Percentiles rank a stretch among this genome's conserved stretches.
Conservation (phyloP, 2,888 invertebrate genomes). For the Stenchaetothrips biformis region DNA sequence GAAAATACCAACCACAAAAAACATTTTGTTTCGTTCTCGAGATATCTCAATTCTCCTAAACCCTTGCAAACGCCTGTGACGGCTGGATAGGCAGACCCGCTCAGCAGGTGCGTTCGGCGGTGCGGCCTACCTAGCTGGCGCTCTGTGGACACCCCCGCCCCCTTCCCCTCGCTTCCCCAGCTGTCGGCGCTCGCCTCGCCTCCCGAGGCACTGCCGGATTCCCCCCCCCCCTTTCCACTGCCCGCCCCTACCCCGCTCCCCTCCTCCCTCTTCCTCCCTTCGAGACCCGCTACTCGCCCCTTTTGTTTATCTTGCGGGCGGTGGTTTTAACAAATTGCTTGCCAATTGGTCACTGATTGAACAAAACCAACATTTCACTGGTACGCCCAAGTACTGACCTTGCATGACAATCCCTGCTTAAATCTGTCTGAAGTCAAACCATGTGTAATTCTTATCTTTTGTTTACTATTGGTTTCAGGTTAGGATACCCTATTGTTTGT, state of each 20-base stretch:
- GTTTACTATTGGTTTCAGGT: neutral
- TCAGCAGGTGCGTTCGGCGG: too few species aligned
- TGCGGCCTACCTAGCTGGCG: too few species aligned
- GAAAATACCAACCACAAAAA: conserved; percentile 5
- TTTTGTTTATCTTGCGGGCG: neutral
- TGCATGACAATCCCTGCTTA: neutral
- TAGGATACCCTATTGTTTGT: neutral
- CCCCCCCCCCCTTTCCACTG: neutral
- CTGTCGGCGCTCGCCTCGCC: too few species aligned
- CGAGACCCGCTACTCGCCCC: too few species aligned
- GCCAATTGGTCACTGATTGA: neutral
- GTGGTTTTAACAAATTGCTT: neutral
- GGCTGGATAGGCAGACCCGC: too few species aligned
- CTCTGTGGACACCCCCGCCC: neutral
- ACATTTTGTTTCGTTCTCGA: neutral
- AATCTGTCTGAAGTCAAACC: neutral
- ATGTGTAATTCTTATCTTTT: neutral
- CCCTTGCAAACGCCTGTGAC: neutral
- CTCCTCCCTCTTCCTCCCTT: too few species aligned
- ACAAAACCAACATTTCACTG: neutral
- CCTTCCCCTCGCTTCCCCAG: too few species aligned
- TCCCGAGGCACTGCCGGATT: neutral
- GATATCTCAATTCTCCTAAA: neutral
- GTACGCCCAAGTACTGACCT: neutral
- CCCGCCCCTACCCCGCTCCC: neutral